Percentiles rank a stretch among this genome's conserved stretches.
These are phyloP conservation scores for Philopotamus ludificatus DNA, from an alignment of 1,140 invertebrate genomes.

Conservation along the genomic window DNA sequence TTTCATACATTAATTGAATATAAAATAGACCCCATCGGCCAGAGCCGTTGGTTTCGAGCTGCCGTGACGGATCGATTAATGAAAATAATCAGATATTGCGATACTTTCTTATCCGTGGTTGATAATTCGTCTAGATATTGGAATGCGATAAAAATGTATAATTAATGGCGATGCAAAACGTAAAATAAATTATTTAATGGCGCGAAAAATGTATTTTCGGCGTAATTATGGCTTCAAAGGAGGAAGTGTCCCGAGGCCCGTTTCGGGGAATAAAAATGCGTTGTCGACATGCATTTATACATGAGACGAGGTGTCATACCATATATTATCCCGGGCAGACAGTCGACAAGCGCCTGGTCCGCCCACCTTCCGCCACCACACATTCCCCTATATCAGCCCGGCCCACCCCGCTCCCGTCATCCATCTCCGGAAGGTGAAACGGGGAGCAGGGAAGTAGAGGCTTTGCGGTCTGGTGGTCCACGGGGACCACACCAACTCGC, in stretches of 20 bases:
- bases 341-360: slow-evolving; percentile 15
- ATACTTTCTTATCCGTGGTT: too few relatives aligned
- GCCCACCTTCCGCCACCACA: too few relatives aligned
- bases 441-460: slow-evolving; percentile 5
- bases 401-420: background rate
- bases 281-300: slow-evolving; percentile 40
- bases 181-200: too few relatives aligned
- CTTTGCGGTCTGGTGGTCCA: background rate
- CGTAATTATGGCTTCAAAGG: background rate
- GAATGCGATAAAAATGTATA: too few relatives aligned
- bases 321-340: slow-evolving; percentile 36
- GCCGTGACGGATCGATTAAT: too few relatives aligned
- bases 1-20: too few relatives aligned
- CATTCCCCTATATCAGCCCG: background rate
- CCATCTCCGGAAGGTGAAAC: background rate
- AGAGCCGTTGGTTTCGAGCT: too few relatives aligned
- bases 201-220: background rate
- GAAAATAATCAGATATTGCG: too few relatives aligned
- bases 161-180: too few relatives aligned
- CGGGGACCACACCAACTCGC: slow-evolving; percentile 15
- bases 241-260: background rate
- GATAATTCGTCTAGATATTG: too few relatives aligned
- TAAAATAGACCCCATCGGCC: too few relatives aligned
- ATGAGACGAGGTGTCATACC: slow-evolving; percentile 40
- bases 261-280: slow-evolving; percentile 25